Evolutionary conservation across 2,113 vertebrate genomes (phyloP), one percentile per base, ranked within the genome.

Genomic region (Cyprinodon brontotheroides): DNA sequence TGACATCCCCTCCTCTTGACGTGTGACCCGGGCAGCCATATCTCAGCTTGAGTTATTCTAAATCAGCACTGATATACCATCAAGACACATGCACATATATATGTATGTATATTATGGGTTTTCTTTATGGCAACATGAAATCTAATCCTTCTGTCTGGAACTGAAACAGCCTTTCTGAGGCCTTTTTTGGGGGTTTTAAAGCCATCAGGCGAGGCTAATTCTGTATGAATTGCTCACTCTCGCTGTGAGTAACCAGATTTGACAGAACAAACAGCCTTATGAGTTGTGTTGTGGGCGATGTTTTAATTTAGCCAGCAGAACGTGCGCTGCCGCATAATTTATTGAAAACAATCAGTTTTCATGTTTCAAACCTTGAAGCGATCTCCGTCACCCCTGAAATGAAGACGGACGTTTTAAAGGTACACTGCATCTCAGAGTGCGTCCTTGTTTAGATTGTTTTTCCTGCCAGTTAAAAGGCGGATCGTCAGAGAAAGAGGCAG

Each of bases 111-210:
- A 29, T 29, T 29, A 29, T 29, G 29, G 61, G 61, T 86, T 73
- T 61, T 57, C 78, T 89, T 89, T 86, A 89, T 72, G 57, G 72
- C 47, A 37, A 61, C 77, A 87, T 87, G 76, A 90, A 87, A 75
- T 64, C 22, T 57, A 63, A 81, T 15, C 75, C 77, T 77, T 79
- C 37, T 4, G 77, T 86, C 40, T 12, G 65, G 79, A 61, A 36
- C 77, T 76, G 48, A 78, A 78, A 78, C 74, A 74, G 77, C 75
- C 78, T 45, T 17, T n/a, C 22, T 3, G 68, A 75, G 72, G 60
- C 63, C 62, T 67, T 83, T 79, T 72, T 41, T 29, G 29, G 14
- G 39, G 39, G 41, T 80, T 85, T 78, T 68, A 80, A 64, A 76
- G 50, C 60, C 79, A 68, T 66, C 65, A n/a, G 74, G 63, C 39